phyloP scores from a whole-genome alignment of 2,888 invertebrate species.

The Pomacea canaliculata region DNA sequence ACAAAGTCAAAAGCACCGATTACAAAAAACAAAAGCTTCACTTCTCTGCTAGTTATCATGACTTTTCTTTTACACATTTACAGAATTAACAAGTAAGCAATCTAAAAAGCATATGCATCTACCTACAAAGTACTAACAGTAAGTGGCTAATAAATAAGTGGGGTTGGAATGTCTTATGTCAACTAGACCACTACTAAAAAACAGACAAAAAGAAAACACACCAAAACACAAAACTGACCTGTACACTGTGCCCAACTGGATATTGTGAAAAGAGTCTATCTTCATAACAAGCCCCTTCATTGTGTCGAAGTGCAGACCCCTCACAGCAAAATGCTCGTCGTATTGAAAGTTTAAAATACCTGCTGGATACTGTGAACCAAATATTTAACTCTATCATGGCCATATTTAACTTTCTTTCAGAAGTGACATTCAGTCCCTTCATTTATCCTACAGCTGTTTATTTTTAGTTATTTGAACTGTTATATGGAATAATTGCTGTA shows the following conservation, averaged over 20 bases:
- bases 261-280: constrained; percentile 95
- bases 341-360: constrained; percentile 85
- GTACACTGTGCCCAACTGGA: constrained; percentile 94
- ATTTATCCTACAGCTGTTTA: too few species aligned
- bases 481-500: too few species aligned
- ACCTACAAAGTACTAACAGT: background rate
- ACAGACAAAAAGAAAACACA: background rate
- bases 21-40: background rate
- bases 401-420: background rate
- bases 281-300: constrained; percentile 93
- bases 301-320: constrained; percentile 98
- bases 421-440: too few species aligned
- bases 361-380: constrained; percentile 83
- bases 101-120: background rate
- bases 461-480: background rate
- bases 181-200: background rate
- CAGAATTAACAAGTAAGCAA: background rate
- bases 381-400: background rate
- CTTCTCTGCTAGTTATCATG: background rate
- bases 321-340: constrained; percentile 92
- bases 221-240: constrained; percentile 52
- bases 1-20: background rate
- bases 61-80: background rate
- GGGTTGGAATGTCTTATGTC: background rate
- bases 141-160: background rate